phyloP scores from a whole-genome alignment of 2,888 invertebrate species.

The Lasioglossum zephyrum region DNA sequence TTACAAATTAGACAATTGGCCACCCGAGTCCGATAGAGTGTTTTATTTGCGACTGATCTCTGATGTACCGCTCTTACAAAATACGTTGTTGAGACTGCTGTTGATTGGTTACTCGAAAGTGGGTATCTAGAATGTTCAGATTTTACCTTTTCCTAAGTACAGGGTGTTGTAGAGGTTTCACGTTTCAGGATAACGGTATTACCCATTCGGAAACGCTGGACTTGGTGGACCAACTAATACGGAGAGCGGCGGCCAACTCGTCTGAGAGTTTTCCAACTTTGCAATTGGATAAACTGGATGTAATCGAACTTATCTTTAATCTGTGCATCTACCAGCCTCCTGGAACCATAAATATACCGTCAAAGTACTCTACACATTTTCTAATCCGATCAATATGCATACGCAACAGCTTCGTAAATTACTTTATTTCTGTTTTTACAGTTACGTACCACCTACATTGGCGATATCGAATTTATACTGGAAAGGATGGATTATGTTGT shows the following conservation, averaged over 20 bases:
- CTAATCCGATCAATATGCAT: neutral
- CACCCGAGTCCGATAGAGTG: constrained; percentile 94
- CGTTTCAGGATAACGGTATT: constrained; percentile 91
- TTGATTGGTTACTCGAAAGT: constrained; percentile 92
- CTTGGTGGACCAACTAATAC: constrained; percentile 92
- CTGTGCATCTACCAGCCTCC: constrained; percentile 96
- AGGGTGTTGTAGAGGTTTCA: neutral
- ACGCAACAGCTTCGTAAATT: neutral
- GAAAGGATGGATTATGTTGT: constrained; percentile 96
- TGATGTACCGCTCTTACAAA: constrained; percentile 95
- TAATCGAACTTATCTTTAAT: constrained; percentile 95
- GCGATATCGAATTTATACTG: constrained; percentile 97
- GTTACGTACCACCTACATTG: constrained; percentile 93
- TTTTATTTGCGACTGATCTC: constrained; percentile 92
- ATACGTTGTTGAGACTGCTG: constrained; percentile 92
- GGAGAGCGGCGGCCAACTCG: constrained; percentile 92
- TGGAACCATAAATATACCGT: constrained; percentile 94
- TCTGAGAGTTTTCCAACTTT: constrained; percentile 90
- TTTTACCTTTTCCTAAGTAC: too few species aligned
- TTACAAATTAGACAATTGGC: constrained; percentile 95
- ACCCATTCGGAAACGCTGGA: constrained; percentile 94
- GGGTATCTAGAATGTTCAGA: neutral
- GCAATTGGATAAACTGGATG: constrained; percentile 91
- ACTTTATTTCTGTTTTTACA: constrained; percentile 68
- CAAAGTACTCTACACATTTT: constrained; percentile 86